A percentile compares a stretch with the other conserved stretches of the same genome.
phyloP scores from a whole-genome alignment of 1,140 invertebrate genomes.

The Papilio machaon region DNA sequence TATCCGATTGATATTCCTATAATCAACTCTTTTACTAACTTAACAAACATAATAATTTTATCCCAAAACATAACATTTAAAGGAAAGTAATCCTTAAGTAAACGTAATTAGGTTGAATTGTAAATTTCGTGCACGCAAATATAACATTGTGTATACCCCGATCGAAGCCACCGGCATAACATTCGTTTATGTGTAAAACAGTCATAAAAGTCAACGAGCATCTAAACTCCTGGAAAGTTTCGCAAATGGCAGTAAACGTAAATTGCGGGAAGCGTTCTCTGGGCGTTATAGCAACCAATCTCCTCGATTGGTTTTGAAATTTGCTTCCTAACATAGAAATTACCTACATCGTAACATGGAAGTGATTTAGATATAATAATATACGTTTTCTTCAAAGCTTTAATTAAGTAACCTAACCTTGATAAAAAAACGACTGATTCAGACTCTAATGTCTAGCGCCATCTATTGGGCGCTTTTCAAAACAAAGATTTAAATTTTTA shows the following conservation, averaged over 20 bases:
- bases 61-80: neutral
- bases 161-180: slow-evolving; percentile 45
- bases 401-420: too few relatives aligned
- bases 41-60: neutral
- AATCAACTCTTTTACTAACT: slow-evolving; percentile 28
- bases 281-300: slow-evolving; percentile 35
- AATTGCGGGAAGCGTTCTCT: slow-evolving; percentile 53
- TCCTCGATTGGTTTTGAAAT: slow-evolving; percentile 30
- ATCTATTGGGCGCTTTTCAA: too few relatives aligned
- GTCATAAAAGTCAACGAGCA: slow-evolving; percentile 73
- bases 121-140: slow-evolving; percentile 30
- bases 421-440: too few relatives aligned
- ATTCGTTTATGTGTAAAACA: slow-evolving; percentile 68
- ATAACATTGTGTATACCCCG: slow-evolving; percentile 45
- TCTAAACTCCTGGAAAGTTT: slow-evolving; percentile 60
- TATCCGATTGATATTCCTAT: slow-evolving; percentile 14
- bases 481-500: too few relatives aligned
- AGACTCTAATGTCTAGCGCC: too few relatives aligned
- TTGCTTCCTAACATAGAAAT: neutral
- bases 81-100: neutral
- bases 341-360: neutral
- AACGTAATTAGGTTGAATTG: neutral
- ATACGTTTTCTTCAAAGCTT: too few relatives aligned
- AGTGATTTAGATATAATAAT: too few relatives aligned
- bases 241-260: slow-evolving; percentile 52